Base-by-base conservation (phyloP, 2,797 vertebrate species). In the Iguana delicatissima region DNA sequence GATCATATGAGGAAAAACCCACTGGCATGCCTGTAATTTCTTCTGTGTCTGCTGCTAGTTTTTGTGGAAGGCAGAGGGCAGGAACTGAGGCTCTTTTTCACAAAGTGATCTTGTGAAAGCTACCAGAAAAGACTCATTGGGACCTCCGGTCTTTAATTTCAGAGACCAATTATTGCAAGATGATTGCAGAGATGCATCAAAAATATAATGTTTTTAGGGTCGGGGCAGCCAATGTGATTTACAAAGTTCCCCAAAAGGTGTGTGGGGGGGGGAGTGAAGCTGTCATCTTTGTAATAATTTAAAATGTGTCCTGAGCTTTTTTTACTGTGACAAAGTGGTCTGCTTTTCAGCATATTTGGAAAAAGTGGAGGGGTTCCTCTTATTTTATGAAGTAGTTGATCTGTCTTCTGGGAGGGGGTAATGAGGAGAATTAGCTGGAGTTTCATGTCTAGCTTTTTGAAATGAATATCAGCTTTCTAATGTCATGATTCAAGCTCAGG, bases 401-500 rank as follows among this genome's bases (percentile, higher is more conserved):
- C 52, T 74, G 29, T 82, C n/a, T 84, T 62, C 38, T 50, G 22
- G 72, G 29, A 76, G 57, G 52, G 20, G 80, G 26, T 62, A 84
- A 89, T 84, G 73, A 64, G 72, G 69, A 83, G 72, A 89, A 62
- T 84, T 84, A 62, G 29, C 14, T 84, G 1, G 9, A 24, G 35
- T 89, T 84, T 62, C 32, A 29, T 84, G 83, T 77, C 80, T 64
- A 55, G 55, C n/a, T 32, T 77, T 13, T 38, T 77, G 3, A 35
- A 67, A 89, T 69, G 42, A 57, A 80, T 79, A 57, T 20, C 57
- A 38, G 46, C 59, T 85, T 69, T 85, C 46, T 89, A 80, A 79
- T 85, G 83, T 59, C 46, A 80, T 80, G 69, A 72, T 72, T 90
- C 46, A 80, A 57, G 42, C 14, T 3, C 35, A 10, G 76, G n/a